Conservation (phyloP, 2,888 invertebrate genomes). For the Pomacea canaliculata region DNA sequence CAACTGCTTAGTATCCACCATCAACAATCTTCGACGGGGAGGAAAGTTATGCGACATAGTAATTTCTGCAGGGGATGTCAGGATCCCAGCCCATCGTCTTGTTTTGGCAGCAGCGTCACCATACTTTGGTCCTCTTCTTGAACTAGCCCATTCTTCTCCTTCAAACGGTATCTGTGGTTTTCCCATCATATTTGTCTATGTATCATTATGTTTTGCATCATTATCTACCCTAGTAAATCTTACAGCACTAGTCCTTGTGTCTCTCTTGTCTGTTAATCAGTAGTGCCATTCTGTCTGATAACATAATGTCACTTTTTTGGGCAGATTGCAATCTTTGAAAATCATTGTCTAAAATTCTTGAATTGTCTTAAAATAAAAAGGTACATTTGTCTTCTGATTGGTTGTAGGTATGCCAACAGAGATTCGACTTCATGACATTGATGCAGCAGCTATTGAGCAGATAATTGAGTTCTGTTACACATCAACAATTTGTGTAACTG, state of each 20-base stretch:
- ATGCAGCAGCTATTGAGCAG: constrained; percentile 37
- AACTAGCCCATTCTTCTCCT: constrained; percentile 5
- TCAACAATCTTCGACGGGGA: constrained; percentile 41
- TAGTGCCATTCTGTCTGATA: too few species aligned
- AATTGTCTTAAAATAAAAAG: too few species aligned
- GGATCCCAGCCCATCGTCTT: constrained; percentile 44
- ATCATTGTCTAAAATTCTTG: too few species aligned
- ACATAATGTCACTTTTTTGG: too few species aligned
- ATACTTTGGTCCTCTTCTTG: constrained; percentile 41
- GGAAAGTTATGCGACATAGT: constrained; percentile 45
- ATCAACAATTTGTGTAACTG: constrained; percentile 44
- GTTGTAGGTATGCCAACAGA: constrained; percentile 22
- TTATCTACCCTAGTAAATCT: too few species aligned
- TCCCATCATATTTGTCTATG: not conserved
- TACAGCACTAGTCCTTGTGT: too few species aligned
- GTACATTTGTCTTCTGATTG: too few species aligned
- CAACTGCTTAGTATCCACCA: constrained; percentile 39
- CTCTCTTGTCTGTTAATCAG: too few species aligned
- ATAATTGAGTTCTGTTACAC: constrained; percentile 53
- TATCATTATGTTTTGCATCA: not conserved
- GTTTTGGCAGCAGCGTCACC: constrained; percentile 46
- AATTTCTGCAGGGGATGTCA: constrained; percentile 31
- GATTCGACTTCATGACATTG: constrained; percentile 35
- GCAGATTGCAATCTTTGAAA: too few species aligned
- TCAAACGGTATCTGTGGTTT: not conserved